Evolutionary conservation across 2,888 invertebrate species (phyloP), one percentile per base, ranked within the genome.

Genomic region (Clitarchus hookeri): DNA sequence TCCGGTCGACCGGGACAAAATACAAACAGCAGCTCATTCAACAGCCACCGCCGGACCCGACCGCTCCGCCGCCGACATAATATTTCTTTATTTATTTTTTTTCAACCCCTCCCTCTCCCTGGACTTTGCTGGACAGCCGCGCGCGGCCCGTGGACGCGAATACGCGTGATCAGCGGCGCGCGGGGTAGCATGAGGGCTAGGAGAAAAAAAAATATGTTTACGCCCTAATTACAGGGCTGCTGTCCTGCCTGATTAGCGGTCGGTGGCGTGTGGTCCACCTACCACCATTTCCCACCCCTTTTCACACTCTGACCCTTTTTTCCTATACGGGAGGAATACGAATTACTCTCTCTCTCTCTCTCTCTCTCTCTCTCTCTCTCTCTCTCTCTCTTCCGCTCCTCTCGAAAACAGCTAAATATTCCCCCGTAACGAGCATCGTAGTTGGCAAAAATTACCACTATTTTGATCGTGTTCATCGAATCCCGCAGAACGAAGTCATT

Each of bases 1-100:
- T 65, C 65, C 65, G 65, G 65, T 65, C 65, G 65, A 65, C 65
- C 65, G 65, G 65, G 65, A 65, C 65, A 65, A 65, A 65, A 65
- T 65, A 65, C 65, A 65, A 6, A 65, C 23, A 65, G 65, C 19
- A n/a, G 65, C 65, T 65, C 65, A 65, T 65, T 65, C 65, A 65
- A 19, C 65, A 65, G 65, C 65, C 65, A 65, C n/a, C n/a, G 65
- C n/a, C 6, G 65, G 65, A 65, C 65, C 23, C 65, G 65, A 65
- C 65, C 16, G 65, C 65, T 36, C 36, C 65, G 16, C n/a, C 65
- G 65, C 65, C 65, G 65, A 65, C 19, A 65, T 65, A 65, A 65
- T n/a, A n/a, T 65, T n/a, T 65, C 65, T 65, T 65, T 65, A 65
- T 65, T 19, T 65, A n/a, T 65, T 65, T 23, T 12, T 65, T 65